Evolutionary conservation across 2,888 invertebrate species (phyloP), one percentile per base, ranked within the genome.

Genomic region (Cheilosia vulpina): DNA sequence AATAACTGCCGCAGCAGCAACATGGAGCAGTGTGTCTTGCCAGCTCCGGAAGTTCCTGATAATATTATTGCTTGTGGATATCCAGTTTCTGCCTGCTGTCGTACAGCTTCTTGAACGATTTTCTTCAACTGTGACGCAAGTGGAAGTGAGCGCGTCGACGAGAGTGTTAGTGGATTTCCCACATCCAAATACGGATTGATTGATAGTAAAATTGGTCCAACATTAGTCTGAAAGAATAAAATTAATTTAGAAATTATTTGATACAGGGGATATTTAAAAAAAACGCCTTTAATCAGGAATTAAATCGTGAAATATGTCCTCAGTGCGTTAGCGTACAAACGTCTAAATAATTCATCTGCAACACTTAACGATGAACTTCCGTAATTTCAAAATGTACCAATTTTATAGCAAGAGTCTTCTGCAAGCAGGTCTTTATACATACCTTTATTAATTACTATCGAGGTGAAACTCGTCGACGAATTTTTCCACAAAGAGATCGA

Each of bases 51-150:
- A 73, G 96, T 93, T 94, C 97, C 97, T 87, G 97, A 98, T 75
- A 98, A 94, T 88, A 98, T 97, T 90, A 98, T 97, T 88, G 98
- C 98, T 93, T 98, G 98, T 76, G 98, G 98, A 93, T 98, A 98
- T 88, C 98, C 98, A 87, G 97, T 97, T 93, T 98, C 98, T 75
- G 97, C 96, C 93, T 98, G 98, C 93, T 98, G 98, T 87, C 97
- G 94, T 88, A 98, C 97, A 60, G 98, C 97, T 93, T 97, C 97
- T 93, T 96, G 96, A 73, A 98, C 97, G 72, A 98, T 96, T 91
- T 96, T 95, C 91, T 96, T 95, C 88, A 98, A 94, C 92, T 97
- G 97, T n/a, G 96, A 94, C 88, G 96, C 95, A 88, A 96, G 92
- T 19, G 95, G 94, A 90, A 97, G 93, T 53, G 94, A 93, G 91